A percentile compares a stretch with the other conserved stretches of the same genome.
Conservation (phyloP, 2,113 vertebrate genomes). For the Diphyllodes magnificus region DNA sequence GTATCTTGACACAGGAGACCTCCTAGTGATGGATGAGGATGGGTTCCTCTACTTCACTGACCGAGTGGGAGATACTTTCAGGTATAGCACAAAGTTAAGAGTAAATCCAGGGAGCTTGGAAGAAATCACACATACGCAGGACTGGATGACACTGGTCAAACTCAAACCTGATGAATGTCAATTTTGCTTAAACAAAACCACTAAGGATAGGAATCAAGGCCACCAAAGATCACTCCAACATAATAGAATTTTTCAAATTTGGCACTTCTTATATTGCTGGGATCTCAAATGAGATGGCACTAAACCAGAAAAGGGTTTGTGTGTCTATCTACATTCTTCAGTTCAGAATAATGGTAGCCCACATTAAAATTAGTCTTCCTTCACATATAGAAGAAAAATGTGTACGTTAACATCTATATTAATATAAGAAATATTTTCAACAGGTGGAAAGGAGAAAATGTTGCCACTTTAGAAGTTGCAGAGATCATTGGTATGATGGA, state of each 20-base stretch:
- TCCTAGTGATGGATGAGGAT: constrained; percentile 66
- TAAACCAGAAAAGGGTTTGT: neutral
- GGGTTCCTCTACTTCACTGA: constrained; percentile 79
- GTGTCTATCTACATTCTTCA: neutral
- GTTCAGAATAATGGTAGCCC: neutral
- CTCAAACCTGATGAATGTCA: neutral
- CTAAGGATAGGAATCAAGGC: neutral
- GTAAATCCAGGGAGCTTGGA: neutral
- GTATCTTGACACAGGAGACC: constrained; percentile 76
- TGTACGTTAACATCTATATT: neutral
- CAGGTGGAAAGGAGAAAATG: constrained; percentile 83
- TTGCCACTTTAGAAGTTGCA: constrained; percentile 73
- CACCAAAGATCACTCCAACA: neutral
- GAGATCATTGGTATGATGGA: constrained; percentile 67
- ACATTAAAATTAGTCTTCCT: neutral
- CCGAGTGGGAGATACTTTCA: constrained; percentile 79
- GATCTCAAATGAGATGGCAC: neutral
- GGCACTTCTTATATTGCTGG: neutral
- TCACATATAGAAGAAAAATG: neutral
- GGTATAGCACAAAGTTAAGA: constrained; percentile 38
- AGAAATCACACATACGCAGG: neutral
- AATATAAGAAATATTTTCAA: neutral
- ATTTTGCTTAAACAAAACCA: neutral
- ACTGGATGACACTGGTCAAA: neutral
- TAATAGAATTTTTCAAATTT: neutral